Evolutionary conservation across 2,797 vertebrate genomes (phyloP).

Genomic region (Microchirus variegatus): DNA sequence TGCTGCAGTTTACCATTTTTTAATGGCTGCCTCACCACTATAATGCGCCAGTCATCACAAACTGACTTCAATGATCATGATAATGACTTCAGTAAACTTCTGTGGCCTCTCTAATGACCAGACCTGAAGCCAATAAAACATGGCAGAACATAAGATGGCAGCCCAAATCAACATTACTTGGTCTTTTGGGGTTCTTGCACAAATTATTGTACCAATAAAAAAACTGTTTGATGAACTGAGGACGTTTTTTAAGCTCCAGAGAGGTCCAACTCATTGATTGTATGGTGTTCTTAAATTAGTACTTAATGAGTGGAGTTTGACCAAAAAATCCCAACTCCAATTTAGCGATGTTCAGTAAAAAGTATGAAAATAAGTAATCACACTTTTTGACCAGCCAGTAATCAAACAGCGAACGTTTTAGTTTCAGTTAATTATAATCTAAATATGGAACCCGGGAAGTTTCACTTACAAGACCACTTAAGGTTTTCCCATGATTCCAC

Average conservation of each 20-base stretch:
- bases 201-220: no score
- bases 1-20: not conserved
- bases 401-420: not conserved
- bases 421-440: conserved; percentile 33
- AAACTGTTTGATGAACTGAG: not conserved
- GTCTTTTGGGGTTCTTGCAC: no score
- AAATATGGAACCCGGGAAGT: conserved; percentile 31
- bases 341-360: no score
- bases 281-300: no score
- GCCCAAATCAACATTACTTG: not conserved
- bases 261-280: no score
- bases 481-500: conserved; percentile 24
- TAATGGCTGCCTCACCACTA: not conserved
- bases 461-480: conserved; percentile 18
- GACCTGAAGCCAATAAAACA: not conserved
- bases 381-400: conserved; percentile 3
- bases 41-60: not conserved
- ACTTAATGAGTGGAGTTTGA: no score
- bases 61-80: not conserved
- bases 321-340: no score
- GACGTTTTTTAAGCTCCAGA: not conserved
- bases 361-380: not conserved
- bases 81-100: not conserved
- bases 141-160: no score
- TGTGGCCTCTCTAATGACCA: not conserved